A percentile compares a stretch with the other conserved stretches of the same genome.
phyloP scores from a whole-genome alignment of 2,113 vertebrate genomes.

The Dendropsophus ebraccatus region DNA sequence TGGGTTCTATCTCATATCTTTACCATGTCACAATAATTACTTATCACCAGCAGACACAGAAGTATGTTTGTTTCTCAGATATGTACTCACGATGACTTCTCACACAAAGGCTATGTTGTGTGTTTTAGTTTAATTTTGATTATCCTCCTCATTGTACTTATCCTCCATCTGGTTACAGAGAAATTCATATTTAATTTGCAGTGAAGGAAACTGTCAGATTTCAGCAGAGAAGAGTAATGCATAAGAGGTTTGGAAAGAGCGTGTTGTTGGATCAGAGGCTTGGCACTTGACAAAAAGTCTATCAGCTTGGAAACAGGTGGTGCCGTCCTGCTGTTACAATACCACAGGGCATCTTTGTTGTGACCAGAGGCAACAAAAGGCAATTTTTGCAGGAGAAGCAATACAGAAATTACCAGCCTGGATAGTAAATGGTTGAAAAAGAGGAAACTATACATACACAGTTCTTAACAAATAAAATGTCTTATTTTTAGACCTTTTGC shows the following conservation, averaged over 20 bases:
- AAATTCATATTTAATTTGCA: constrained; percentile 8
- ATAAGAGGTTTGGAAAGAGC: neutral
- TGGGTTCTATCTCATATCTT: neutral
- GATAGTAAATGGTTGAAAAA: neutral
- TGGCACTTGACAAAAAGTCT: constrained; percentile 50
- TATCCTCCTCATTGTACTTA: constrained; percentile 9
- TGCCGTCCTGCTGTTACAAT: constrained; percentile 50
- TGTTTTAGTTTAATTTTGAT: constrained; percentile 3
- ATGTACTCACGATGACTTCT: neutral
- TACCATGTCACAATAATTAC: neutral
- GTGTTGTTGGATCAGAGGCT: constrained; percentile 40
- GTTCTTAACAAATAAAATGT: neutral
- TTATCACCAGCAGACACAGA: neutral
- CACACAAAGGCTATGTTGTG: neutral
- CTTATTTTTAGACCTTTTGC: neutral
- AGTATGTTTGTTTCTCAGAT: neutral
- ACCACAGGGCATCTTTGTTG: constrained; percentile 42
- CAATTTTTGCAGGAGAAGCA: constrained; percentile 23
- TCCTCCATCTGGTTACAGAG: constrained; percentile 14
- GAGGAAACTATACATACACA: neutral
- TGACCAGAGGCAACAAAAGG: constrained; percentile 52
- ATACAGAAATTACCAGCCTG: constrained; percentile 10
- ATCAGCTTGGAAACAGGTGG: constrained; percentile 58
- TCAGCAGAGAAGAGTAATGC: neutral
- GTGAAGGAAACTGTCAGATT: constrained; percentile 21